Percentiles rank a stretch among this genome's conserved stretches.
These are phyloP conservation scores for Penelope pileata DNA, from an alignment of 2,113 vertebrate species.

Conservation along the genomic window DNA sequence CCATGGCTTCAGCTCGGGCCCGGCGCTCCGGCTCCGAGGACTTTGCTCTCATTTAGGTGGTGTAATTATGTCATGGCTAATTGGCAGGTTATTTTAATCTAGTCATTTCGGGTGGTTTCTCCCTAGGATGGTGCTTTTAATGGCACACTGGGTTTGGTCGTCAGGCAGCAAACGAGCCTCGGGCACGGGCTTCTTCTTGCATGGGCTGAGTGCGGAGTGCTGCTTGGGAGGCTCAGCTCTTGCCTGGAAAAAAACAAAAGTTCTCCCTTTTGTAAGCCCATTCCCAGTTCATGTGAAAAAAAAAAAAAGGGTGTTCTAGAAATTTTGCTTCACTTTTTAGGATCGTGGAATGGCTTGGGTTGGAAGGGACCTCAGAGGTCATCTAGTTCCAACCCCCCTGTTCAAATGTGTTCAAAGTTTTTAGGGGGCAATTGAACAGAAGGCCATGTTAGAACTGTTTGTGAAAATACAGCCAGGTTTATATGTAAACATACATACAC, in stretches of 20 bases:
- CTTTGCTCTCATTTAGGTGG: conserved; percentile 4
- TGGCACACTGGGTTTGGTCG: background rate
- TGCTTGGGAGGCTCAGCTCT: background rate
- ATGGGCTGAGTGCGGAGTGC: too few species aligned
- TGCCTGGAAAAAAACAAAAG: background rate
- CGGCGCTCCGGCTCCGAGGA: background rate
- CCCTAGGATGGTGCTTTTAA: background rate
- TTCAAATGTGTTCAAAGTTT: too few species aligned
- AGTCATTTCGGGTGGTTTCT: background rate
- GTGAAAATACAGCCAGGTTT: background rate
- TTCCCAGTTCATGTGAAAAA: background rate
- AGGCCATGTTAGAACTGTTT: background rate
- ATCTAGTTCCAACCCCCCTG: too few species aligned
- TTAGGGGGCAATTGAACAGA: background rate
- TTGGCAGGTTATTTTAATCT: conserved; percentile 46
- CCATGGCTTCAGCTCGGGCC: background rate
- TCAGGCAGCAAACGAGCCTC: background rate
- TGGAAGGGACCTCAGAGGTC: too few species aligned
- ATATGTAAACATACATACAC: background rate
- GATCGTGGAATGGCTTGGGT: too few species aligned
- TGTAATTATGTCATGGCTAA: conserved; percentile 32
- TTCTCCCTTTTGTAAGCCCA: background rate
- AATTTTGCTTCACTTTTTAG: background rate
- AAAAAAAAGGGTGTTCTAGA: background rate
- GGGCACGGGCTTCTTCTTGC: background rate